Percentiles rank a stretch among this genome's conserved stretches.
phyloP scores from a whole-genome alignment of 2,113 vertebrate species.

The Arizona elegans region DNA sequence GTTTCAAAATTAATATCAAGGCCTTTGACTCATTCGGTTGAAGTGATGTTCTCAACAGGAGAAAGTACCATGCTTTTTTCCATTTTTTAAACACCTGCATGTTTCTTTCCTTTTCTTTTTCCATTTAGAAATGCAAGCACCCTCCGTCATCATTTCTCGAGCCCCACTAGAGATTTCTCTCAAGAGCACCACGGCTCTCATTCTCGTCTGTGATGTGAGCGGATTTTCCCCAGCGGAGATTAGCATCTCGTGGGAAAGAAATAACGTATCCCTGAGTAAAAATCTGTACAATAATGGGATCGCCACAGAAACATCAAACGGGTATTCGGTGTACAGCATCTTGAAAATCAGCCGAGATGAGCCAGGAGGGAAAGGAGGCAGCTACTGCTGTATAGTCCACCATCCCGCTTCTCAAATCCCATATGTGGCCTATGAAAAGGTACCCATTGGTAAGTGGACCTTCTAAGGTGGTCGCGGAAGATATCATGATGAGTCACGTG shows the following conservation, averaged over 20 bases:
- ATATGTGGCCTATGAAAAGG: not conserved
- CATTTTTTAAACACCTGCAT: too few relatives aligned
- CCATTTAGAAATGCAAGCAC: not conserved
- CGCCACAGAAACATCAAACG: not conserved
- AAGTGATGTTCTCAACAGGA: not conserved
- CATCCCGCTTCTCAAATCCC: not conserved
- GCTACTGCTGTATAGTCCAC: not conserved
- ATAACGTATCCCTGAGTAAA: not conserved
- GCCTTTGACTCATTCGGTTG: not conserved
- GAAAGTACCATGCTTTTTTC: not conserved
- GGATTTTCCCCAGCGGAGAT: constrained; percentile 11
- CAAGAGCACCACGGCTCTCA: not conserved
- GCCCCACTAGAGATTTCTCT: not conserved
- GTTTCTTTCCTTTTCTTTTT: not conserved
- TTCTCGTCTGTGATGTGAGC: constrained; percentile 5
- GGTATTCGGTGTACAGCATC: not conserved
- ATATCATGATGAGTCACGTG: too few relatives aligned
- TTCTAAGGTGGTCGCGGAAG: too few relatives aligned
- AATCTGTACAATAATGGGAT: not conserved
- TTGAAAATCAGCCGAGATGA: not conserved
- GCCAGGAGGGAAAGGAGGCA: not conserved
- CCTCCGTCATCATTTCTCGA: not conserved
- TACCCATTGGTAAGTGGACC: constrained; percentile 7
- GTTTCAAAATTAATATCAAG: not conserved
- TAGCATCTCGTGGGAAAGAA: constrained; percentile 16